These are phyloP conservation scores for Prietella phreatophila DNA, from an alignment of 2,113 vertebrate species.

Conservation along the genomic window DNA sequence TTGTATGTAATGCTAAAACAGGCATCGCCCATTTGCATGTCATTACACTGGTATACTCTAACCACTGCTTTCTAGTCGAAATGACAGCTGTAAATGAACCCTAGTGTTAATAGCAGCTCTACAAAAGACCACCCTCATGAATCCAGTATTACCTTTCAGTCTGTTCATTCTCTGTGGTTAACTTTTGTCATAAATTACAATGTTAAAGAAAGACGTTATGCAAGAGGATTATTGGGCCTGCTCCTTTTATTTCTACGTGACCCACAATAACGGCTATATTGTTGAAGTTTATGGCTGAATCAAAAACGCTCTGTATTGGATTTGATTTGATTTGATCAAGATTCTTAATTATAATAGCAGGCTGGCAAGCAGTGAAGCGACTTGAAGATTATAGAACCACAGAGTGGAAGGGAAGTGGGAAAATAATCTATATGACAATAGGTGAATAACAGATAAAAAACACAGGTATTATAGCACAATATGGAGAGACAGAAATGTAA, in stretches of 20 bases:
- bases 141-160: conserved; percentile 37
- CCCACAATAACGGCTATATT: neutral
- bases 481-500: neutral
- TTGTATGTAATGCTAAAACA: conserved; percentile 41
- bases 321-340: neutral
- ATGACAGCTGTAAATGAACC: conserved; percentile 49
- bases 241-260: conserved; percentile 9
- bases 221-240: conserved; percentile 22
- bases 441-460: neutral
- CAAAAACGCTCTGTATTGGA: neutral
- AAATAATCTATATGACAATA: neutral
- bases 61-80: conserved; percentile 52
- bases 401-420: neutral
- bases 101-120: conserved; percentile 25
- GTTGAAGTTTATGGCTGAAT: neutral
- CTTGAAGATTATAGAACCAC: neutral
- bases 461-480: neutral
- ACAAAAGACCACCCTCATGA: conserved; percentile 41
- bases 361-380: neutral
- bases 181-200: conserved; percentile 5
- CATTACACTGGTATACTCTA: conserved; percentile 49
- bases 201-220: conserved; percentile 1
- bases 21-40: conserved; percentile 45
- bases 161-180: conserved; percentile 9
- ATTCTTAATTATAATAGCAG: neutral